Conservation (phyloP, 2,113 vertebrate species). For the Caracal caracal region DNA sequence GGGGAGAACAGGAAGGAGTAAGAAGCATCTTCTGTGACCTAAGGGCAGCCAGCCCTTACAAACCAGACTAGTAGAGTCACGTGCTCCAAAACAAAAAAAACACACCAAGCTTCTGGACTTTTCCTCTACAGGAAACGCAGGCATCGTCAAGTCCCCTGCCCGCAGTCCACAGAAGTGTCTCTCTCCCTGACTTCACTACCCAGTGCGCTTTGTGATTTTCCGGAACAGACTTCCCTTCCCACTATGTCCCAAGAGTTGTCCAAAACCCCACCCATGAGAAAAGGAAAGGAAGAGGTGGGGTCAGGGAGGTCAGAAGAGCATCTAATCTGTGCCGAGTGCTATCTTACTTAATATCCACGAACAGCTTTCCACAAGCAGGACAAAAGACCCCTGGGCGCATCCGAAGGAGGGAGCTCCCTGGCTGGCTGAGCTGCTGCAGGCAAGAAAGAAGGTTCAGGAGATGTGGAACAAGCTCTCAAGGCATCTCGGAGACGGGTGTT, state of each 20-base stretch:
- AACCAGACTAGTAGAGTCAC: not conserved
- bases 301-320: not conserved
- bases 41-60: too few relatives aligned
- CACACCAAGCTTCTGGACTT: not conserved
- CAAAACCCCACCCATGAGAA: not conserved
- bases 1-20: not conserved
- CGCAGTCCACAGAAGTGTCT: rapidly evolving
- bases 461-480: not conserved
- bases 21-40: not conserved
- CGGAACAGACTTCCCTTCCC: not conserved
- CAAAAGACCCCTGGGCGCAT: rapidly evolving
- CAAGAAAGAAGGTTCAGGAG: not conserved
- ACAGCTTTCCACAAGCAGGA: not conserved
- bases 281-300: not conserved
- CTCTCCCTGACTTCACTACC: not conserved
- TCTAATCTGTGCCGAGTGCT: too few relatives aligned
- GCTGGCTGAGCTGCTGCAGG: not conserved
- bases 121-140: not conserved
- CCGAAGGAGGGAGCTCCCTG: not conserved
- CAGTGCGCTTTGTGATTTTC: not conserved
- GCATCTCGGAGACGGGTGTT: not conserved
- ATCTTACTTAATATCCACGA: not conserved
- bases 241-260: not conserved
- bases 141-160: too few relatives aligned
- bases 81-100: not conserved